Evolutionary conservation across 2,797 vertebrate species (phyloP).

Genomic region (Cyclura pinguis): DNA sequence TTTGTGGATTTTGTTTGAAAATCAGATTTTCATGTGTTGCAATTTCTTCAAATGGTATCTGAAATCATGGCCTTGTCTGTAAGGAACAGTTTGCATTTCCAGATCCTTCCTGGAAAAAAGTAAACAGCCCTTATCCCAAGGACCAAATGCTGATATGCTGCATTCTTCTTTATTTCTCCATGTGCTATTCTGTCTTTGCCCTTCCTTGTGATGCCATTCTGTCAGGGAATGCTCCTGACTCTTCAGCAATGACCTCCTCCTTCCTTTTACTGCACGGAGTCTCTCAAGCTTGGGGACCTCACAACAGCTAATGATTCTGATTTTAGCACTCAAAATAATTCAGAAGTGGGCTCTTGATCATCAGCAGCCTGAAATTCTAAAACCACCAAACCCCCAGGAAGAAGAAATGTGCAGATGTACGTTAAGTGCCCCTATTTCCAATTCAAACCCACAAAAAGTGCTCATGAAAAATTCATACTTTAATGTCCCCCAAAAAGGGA

Average conservation of each 20-base stretch:
- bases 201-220: slow-evolving; percentile 49
- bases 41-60: neutral
- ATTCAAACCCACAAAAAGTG: slow-evolving; percentile 68
- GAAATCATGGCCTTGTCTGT: neutral
- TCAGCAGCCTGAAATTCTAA: slow-evolving; percentile 43
- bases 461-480: slow-evolving; percentile 81
- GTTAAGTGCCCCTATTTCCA: slow-evolving; percentile 70
- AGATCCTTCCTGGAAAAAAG: neutral
- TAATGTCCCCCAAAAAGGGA: slow-evolving; percentile 75
- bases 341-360: slow-evolving; percentile 38
- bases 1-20: neutral
- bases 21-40: no score
- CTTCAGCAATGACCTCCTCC: slow-evolving; percentile 36
- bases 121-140: no score
- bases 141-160: neutral
- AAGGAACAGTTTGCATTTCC: neutral
- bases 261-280: slow-evolving; percentile 45
- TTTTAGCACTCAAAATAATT: slow-evolving; percentile 52
- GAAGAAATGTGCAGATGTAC: slow-evolving; percentile 55
- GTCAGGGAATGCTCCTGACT: slow-evolving; percentile 30
- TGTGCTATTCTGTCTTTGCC: slow-evolving; percentile 14
- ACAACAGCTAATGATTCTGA: slow-evolving; percentile 38
- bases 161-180: neutral
- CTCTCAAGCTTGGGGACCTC: slow-evolving; percentile 46
- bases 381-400: slow-evolving; percentile 64